These are phyloP conservation scores for Sarcophilus harrisii DNA, from an alignment of 2,797 vertebrate species.

Conservation along the genomic window DNA sequence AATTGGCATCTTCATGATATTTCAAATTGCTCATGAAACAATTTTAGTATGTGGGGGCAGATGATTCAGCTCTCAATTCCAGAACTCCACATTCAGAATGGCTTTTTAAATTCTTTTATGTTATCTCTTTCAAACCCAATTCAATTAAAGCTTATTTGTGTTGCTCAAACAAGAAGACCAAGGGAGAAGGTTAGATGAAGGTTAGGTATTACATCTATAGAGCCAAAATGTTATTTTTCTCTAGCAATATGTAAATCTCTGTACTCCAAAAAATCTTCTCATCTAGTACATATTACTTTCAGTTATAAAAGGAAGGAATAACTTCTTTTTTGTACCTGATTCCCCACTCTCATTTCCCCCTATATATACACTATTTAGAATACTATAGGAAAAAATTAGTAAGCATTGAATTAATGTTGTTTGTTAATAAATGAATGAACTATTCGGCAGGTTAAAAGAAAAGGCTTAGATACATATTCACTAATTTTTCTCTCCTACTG, in stretches of 20 bases:
- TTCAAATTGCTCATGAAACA: background rate
- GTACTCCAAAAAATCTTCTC: background rate
- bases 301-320: background rate
- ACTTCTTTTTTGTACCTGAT: background rate
- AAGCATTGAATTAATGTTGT: background rate
- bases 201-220: background rate
- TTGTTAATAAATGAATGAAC: background rate
- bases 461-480: background rate
- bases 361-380: background rate
- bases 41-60: background rate
- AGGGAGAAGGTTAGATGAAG: background rate
- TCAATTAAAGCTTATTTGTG: background rate
- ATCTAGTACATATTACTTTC: background rate
- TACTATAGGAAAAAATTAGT: background rate
- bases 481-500: background rate
- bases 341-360: background rate
- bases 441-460: background rate
- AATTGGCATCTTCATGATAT: background rate
- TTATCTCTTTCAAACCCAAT: background rate
- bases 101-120: background rate
- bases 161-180: background rate
- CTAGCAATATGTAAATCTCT: background rate
- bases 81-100: background rate
- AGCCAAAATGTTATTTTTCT: background rate
- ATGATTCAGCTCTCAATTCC: background rate